phyloP scores from a whole-genome alignment of 1,140 invertebrate genomes.

The Drosophila teissieri region DNA sequence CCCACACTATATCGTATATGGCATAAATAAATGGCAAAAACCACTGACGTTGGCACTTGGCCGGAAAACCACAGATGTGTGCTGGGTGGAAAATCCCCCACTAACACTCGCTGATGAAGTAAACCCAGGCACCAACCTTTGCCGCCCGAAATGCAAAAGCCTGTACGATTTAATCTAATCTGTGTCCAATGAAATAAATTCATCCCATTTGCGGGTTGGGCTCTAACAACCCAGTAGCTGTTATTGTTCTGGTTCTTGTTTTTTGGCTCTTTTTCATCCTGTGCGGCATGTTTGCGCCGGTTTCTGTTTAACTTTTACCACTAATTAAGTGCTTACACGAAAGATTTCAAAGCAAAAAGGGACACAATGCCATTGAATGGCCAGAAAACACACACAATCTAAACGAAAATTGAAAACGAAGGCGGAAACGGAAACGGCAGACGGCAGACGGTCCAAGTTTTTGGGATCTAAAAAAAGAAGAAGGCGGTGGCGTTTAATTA shows the following conservation, averaged over 20 bases:
- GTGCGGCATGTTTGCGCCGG: slow-evolving; percentile 47
- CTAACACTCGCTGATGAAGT: background rate
- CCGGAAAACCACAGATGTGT: slow-evolving; percentile 5
- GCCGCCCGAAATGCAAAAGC: slow-evolving; percentile 57
- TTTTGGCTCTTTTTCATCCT: slow-evolving; percentile 20
- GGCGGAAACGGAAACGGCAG: slow-evolving; percentile 48
- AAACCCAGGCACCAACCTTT: background rate
- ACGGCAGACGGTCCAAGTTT: slow-evolving; percentile 35
- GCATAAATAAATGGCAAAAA: slow-evolving; percentile 39
- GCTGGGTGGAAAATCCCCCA: slow-evolving; percentile 7
- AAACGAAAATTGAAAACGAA: slow-evolving; percentile 54
- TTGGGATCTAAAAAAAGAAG: slow-evolving; percentile 59
- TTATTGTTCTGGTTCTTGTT: slow-evolving; percentile 33
- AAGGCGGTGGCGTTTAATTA: slow-evolving; percentile 79
- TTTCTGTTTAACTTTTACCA: slow-evolving; percentile 79
- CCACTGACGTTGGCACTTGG: slow-evolving; percentile 44
- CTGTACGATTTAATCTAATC: slow-evolving; percentile 78
- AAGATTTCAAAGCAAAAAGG: slow-evolving; percentile 76
- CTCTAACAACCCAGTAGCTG: slow-evolving; percentile 13
- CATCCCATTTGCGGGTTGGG: slow-evolving; percentile 49
- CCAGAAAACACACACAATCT: slow-evolving; percentile 34
- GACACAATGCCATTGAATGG: slow-evolving; percentile 50
- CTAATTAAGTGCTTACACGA: slow-evolving; percentile 82
- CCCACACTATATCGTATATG: slow-evolving; percentile 24
- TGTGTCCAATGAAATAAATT: slow-evolving; percentile 77